Percentiles rank a stretch among this genome's conserved stretches.
Conservation (phyloP, 2,113 vertebrate species). For the Carollia perspicillata region DNA sequence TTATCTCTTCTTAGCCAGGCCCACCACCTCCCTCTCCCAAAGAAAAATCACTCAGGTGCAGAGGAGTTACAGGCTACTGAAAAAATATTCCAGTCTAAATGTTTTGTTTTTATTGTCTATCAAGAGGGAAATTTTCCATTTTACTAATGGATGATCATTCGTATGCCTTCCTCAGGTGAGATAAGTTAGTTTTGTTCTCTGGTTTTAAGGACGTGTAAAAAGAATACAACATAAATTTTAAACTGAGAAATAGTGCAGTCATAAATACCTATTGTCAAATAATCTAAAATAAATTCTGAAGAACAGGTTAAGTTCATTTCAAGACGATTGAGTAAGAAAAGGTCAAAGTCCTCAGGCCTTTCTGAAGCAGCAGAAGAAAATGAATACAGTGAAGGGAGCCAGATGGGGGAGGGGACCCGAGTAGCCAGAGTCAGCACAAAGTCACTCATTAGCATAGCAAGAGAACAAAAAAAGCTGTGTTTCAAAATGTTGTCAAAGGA, state of each 20-base stretch:
- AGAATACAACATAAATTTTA: neutral
- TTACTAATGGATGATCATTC: neutral
- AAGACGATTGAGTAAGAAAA: neutral
- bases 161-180: neutral
- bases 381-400: neutral
- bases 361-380: neutral
- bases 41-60: neutral
- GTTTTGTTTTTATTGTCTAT: neutral
- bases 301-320: neutral
- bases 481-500: neutral
- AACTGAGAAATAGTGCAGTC: neutral
- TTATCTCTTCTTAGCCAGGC: neutral
- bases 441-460: neutral
- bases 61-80: neutral
- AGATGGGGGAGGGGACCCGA: too few relatives aligned
- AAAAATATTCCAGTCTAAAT: neutral
- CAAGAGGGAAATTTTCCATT: neutral
- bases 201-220: neutral
- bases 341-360: neutral
- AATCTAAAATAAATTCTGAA: constrained; percentile 1
- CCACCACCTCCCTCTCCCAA: neutral
- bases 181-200: neutral
- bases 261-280: neutral
- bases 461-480: neutral
- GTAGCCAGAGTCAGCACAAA: neutral